Conservation (phyloP, 1,140 invertebrate species). For the Rhizoglyphus robini region DNA sequence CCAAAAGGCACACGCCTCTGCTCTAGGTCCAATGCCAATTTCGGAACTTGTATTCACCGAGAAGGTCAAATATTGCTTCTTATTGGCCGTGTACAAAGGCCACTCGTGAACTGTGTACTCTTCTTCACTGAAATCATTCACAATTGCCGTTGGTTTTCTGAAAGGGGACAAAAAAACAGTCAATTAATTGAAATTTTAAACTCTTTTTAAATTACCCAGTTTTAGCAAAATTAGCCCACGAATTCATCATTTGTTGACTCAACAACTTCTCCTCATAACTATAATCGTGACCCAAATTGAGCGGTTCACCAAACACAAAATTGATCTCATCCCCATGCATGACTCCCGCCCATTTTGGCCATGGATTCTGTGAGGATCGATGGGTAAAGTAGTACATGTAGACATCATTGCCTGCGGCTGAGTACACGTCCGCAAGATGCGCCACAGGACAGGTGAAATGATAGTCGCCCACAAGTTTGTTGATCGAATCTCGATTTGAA, state of each 20-base stretch:
- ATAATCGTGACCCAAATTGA: constrained; percentile 63
- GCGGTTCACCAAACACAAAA: constrained; percentile 82
- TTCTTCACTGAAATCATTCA: constrained; percentile 37
- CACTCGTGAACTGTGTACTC: constrained; percentile 53
- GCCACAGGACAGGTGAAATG: constrained; percentile 91
- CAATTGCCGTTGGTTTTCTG: constrained; percentile 51
- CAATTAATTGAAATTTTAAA: not conserved
- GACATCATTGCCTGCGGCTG: constrained; percentile 70
- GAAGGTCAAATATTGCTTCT: constrained; percentile 69
- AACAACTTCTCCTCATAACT: constrained; percentile 61
- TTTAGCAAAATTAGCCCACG: constrained; percentile 91
- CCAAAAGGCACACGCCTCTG: constrained; percentile 91
- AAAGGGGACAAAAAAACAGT: constrained; percentile 20
- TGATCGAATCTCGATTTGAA: constrained; percentile 64
- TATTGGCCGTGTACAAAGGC: constrained; percentile 67
- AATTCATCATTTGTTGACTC: constrained; percentile 73
- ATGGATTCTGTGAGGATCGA: constrained; percentile 64
- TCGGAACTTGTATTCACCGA: constrained; percentile 59
- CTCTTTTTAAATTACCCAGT: constrained; percentile 64
- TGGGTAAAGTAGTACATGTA: constrained; percentile 93
- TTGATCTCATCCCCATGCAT: constrained; percentile 92
- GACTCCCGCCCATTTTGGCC: constrained; percentile 90
- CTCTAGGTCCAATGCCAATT: constrained; percentile 66
- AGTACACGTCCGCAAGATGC: constrained; percentile 68
- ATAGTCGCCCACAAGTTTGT: constrained; percentile 92